These are phyloP conservation scores for Vanessa cardui DNA, from an alignment of 2,888 invertebrate species.

Conservation along the genomic window DNA sequence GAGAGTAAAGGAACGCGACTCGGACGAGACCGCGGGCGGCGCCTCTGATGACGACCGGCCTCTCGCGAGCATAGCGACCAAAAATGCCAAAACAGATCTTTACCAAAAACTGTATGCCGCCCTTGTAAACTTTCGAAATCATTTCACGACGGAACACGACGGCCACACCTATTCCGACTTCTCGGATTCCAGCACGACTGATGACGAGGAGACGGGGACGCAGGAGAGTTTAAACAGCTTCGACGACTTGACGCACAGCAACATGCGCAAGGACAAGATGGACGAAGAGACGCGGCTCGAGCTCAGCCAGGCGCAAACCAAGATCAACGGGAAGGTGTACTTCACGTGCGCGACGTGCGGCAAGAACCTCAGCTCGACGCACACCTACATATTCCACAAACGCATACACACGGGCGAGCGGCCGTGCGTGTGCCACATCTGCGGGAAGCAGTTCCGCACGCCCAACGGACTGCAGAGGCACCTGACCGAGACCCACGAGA, in stretches of 20 bases:
- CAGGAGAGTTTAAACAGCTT: conserved; percentile 47
- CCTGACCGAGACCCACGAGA: conserved; percentile 84
- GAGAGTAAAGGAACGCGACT: conserved; percentile 3
- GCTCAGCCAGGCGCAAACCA: conserved; percentile 56
- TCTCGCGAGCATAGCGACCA: conserved; percentile 50
- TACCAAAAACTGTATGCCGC: conserved; percentile 61
- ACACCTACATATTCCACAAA: conserved; percentile 84
- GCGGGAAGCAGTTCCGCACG: conserved; percentile 86
- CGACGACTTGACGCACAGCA: conserved; percentile 67
- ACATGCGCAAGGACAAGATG: conserved; percentile 64
- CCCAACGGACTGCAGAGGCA: conserved; percentile 85
- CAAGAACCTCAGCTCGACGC: conserved; percentile 83
- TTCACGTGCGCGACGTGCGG: conserved; percentile 84
- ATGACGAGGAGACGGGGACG: conserved; percentile 29
- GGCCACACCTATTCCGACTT: conserved; percentile 46
- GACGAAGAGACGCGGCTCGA: conserved; percentile 63
- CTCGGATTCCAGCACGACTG: conserved; percentile 55
- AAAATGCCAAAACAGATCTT: conserved; percentile 29
- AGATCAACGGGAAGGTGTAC: conserved; percentile 77
- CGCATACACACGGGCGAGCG: conserved; percentile 86
- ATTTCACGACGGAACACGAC: conserved; percentile 53
- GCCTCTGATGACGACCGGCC: conserved; percentile 53
- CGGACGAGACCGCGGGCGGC: conserved; percentile 13
- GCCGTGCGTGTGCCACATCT: conserved; percentile 85
- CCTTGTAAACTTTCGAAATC: conserved; percentile 62